Evolutionary conservation across 2,888 invertebrate species (phyloP), one percentile per base, ranked within the genome.

Genomic region (Oscheius sp.): DNA sequence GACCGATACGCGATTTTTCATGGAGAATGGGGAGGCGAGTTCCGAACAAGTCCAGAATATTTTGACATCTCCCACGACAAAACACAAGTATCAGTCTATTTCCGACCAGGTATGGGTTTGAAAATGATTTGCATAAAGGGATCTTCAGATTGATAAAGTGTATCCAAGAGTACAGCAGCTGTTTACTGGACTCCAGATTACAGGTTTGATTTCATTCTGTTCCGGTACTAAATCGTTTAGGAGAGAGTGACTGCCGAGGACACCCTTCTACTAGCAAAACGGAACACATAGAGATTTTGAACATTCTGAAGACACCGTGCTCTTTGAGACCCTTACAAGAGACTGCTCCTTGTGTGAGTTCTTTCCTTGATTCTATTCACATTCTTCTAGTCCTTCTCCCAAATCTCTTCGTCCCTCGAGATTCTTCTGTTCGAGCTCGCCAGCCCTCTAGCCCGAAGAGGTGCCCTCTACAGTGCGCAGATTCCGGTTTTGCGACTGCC

Each of bases 261-360:
- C 73, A 73, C 35, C 57, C 63, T n/a, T 51, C 65, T 7, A 47
- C 37, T 4, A 51, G 51, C 10, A 51, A 47, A 35, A 35, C 55
- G 9, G 32, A 53, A n/a, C 63, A 47, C 37, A 55, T 53, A 10
- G 62, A 62, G n/a, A 47, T 57, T 7, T n/a, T 75, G 32, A 33
- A 62, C n/a, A 47, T 57, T 7, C 32, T 75, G 32, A 33, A 57
- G 4, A 32, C 13, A 55, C n/a, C n/a, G 10, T n/a, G 68, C 11
- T 75, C 78, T 29, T 62, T 82, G 53, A 65, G 70, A 29, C 78
- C 76, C 2, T 70, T 82, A 2, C 74, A 76, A 53, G 77, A 78
- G 21, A 62, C 79, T 0, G 74, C 79, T 58, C 82, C 82, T 7
- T 82, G 82, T 78, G 82, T 82, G 60, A 74, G 79, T 70, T 21